These are phyloP conservation scores for Idaea biselata DNA, from an alignment of 2,888 invertebrate species.

Conservation along the genomic window DNA sequence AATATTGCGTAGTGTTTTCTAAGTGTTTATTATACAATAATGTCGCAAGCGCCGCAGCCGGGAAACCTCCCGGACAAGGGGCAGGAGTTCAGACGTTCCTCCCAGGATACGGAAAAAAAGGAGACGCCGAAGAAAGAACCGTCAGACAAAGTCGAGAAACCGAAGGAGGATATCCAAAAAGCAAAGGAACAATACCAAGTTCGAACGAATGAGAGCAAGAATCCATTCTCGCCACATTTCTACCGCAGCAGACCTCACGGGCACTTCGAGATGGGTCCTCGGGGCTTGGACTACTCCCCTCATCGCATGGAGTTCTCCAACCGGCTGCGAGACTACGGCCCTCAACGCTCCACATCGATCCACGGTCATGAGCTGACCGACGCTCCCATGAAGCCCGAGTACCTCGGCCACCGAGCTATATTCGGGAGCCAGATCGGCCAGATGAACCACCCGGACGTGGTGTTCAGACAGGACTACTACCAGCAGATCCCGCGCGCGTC, in stretches of 20 bases:
- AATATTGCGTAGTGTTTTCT: constrained; percentile 56
- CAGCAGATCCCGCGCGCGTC: constrained; percentile 64
- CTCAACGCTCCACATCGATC: constrained; percentile 71
- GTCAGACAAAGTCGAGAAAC: constrained; percentile 26
- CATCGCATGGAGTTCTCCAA: constrained; percentile 68
- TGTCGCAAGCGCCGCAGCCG: constrained; percentile 71
- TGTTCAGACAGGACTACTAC: constrained; percentile 71
- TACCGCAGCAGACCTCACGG: constrained; percentile 61
- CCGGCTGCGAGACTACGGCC: constrained; percentile 65
- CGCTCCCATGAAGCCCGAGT: constrained; percentile 66
- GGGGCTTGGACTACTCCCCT: constrained; percentile 73
- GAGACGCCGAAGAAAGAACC: constrained; percentile 54
- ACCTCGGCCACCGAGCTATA: constrained; percentile 61
- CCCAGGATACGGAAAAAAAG: constrained; percentile 61
- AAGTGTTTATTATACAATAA: constrained; percentile 49
- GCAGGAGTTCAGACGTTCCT: constrained; percentile 68
- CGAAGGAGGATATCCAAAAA: constrained; percentile 49
- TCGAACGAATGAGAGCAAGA: constrained; percentile 59
- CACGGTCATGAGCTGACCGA: constrained; percentile 74
- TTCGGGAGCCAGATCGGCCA: constrained; percentile 68
- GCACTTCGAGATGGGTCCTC: constrained; percentile 76
- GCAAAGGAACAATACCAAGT: constrained; percentile 47
- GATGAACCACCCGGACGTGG: constrained; percentile 69
- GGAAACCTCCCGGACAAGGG: constrained; percentile 70
- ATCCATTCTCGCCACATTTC: constrained; percentile 69